Evolutionary conservation across 2,113 vertebrate genomes (phyloP).

Genomic region (Mola mola): DNA sequence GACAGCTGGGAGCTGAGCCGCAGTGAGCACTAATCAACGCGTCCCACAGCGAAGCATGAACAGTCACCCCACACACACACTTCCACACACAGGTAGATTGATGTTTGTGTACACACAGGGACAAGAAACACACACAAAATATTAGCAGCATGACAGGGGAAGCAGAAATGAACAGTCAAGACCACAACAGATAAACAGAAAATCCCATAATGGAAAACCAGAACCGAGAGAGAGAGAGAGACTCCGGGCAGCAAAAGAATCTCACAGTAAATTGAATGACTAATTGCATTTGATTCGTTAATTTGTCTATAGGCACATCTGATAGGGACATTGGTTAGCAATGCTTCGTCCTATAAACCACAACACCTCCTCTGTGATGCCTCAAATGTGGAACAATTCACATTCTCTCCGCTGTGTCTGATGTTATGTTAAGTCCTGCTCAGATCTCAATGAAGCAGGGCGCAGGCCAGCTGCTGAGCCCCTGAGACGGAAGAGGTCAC

Average conservation of each 20-base stretch:
- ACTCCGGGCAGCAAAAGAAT: conserved; percentile 41
- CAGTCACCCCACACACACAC: conserved; percentile 56
- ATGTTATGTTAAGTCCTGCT: conserved; percentile 39
- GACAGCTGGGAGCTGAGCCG: conserved; percentile 81
- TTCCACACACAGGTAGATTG: conserved; percentile 41
- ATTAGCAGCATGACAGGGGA: conserved; percentile 69
- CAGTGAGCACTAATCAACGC: conserved; percentile 78
- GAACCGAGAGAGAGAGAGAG: conserved; percentile 3
- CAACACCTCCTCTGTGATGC: conserved; percentile 45
- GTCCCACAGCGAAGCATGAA: conserved; percentile 80
- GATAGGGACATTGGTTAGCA: conserved; percentile 68
- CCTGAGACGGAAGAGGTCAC: conserved; percentile 21
- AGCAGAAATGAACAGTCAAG: conserved; percentile 73
- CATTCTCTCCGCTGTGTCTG: conserved; percentile 52
- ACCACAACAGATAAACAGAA: conserved; percentile 73
- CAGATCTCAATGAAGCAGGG: conserved; percentile 7
- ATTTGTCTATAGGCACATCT: conserved; percentile 68
- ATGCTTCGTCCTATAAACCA: conserved; percentile 53
- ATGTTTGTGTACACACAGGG: conserved; percentile 54
- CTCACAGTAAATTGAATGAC: conserved; percentile 61
- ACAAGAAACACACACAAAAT: conserved; percentile 54
- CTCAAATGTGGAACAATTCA: conserved; percentile 55
- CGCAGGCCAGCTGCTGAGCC: conserved; percentile 13
- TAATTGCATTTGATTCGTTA: conserved; percentile 73
- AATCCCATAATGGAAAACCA: conserved; percentile 60